Evolutionary conservation across 2,113 vertebrate species (phyloP).

Genomic region (Leucoraja erinaceus): DNA sequence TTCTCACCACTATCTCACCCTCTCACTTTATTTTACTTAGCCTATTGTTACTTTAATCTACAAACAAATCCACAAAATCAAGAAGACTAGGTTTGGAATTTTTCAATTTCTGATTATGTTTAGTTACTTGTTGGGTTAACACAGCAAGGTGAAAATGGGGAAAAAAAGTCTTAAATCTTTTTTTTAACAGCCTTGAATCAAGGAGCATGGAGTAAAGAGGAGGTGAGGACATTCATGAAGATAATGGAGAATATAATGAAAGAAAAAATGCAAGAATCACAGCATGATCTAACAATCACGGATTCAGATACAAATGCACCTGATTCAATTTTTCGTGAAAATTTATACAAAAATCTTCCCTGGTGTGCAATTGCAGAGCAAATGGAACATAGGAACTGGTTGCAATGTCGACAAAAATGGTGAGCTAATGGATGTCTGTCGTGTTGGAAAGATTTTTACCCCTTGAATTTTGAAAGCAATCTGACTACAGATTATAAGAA

Average conservation of each 20-base stretch:
- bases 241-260: conserved; percentile 55
- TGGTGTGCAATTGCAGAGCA: conserved; percentile 58
- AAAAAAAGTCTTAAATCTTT: neutral
- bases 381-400: conserved; percentile 60
- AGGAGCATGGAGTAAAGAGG: conserved; percentile 55
- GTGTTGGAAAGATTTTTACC: neutral
- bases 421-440: conserved; percentile 43
- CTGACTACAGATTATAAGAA: neutral
- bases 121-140: neutral
- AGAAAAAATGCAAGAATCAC: neutral
- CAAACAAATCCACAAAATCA: neutral
- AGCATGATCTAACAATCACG: neutral
- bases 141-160: neutral
- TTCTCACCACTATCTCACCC: neutral
- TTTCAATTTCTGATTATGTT: neutral
- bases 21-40: neutral
- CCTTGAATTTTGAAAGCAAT: neutral
- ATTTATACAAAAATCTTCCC: conserved; percentile 49
- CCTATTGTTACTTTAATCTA: neutral
- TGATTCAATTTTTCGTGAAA: conserved; percentile 45
- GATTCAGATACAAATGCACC: neutral
- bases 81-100: neutral
- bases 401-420: conserved; percentile 66
- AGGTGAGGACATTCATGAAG: conserved; percentile 48
- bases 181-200: conserved; percentile 43